phyloP scores from a whole-genome alignment of 2,113 vertebrate species.

The Scytalopus superciliaris region DNA sequence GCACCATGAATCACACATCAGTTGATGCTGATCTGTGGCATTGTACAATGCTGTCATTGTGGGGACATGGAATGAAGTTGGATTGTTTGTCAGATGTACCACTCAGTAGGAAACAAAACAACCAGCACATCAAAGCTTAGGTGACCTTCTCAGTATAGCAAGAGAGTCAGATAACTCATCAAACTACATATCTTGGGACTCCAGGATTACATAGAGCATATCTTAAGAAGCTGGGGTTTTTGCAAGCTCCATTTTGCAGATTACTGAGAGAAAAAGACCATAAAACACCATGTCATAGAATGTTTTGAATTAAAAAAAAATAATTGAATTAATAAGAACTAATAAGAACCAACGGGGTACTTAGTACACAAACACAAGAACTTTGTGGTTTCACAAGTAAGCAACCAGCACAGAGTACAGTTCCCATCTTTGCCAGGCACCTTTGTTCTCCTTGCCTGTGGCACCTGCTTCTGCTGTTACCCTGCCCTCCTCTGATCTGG shows the following conservation, averaged over 20 bases:
- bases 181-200: neutral
- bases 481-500: neutral
- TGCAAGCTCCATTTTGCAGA: neutral
- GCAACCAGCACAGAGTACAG: neutral
- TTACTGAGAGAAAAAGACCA: neutral
- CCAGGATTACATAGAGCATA: neutral
- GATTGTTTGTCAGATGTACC: neutral
- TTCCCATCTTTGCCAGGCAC: neutral
- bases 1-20: neutral
- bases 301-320: neutral
- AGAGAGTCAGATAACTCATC: neutral
- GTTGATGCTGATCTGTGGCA: neutral
- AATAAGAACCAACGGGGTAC: neutral
- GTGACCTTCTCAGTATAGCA: neutral
- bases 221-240: neutral
- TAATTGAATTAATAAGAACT: neutral
- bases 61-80: neutral
- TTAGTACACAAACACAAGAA: neutral
- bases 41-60: slow-evolving; percentile 54
- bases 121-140: neutral
- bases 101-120: slow-evolving; percentile 22
- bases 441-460: neutral
- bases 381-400: neutral
- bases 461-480: neutral
- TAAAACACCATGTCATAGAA: neutral